These are phyloP conservation scores for Lutraria lutraria DNA, from an alignment of 2,888 invertebrate species.

Conservation along the genomic window DNA sequence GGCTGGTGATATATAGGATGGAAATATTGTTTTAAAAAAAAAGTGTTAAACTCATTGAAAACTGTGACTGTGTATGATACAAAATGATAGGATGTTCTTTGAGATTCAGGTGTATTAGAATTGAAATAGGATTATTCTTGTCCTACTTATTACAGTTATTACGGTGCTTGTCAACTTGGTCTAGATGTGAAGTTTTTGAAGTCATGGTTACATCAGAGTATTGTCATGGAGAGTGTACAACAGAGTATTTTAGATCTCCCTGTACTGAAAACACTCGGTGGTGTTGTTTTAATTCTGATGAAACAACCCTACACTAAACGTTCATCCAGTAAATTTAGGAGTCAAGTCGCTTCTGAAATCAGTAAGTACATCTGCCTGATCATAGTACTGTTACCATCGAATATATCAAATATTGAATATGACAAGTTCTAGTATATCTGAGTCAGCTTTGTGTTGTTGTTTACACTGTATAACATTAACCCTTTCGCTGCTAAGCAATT, in stretches of 20 bases:
- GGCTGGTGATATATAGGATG: too few relatives aligned
- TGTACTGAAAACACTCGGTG: slow-evolving; percentile 82
- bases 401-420: too few relatives aligned
- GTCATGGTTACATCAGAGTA: slow-evolving; percentile 78
- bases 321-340: slow-evolving; percentile 67
- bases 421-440: too few relatives aligned
- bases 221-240: slow-evolving; percentile 78
- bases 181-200: slow-evolving; percentile 81
- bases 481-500: too few relatives aligned
- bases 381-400: too few relatives aligned
- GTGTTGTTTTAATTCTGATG: slow-evolving; percentile 81
- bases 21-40: too few relatives aligned
- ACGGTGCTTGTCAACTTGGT: slow-evolving; percentile 85
- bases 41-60: too few relatives aligned
- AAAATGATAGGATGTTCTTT: too few relatives aligned
- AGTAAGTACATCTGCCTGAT: neutral
- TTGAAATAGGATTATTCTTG: neutral
- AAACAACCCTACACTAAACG: slow-evolving; percentile 79
- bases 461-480: too few relatives aligned
- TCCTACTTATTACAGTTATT: slow-evolving; percentile 77
- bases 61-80: too few relatives aligned
- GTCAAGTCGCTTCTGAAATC: slow-evolving; percentile 47
- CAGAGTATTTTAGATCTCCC: slow-evolving; percentile 82
- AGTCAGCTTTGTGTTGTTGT: too few relatives aligned
- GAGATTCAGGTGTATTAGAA: too few relatives aligned